phyloP scores from a whole-genome alignment of 2,113 vertebrate genomes.

The Meleagris gallopavo region DNA sequence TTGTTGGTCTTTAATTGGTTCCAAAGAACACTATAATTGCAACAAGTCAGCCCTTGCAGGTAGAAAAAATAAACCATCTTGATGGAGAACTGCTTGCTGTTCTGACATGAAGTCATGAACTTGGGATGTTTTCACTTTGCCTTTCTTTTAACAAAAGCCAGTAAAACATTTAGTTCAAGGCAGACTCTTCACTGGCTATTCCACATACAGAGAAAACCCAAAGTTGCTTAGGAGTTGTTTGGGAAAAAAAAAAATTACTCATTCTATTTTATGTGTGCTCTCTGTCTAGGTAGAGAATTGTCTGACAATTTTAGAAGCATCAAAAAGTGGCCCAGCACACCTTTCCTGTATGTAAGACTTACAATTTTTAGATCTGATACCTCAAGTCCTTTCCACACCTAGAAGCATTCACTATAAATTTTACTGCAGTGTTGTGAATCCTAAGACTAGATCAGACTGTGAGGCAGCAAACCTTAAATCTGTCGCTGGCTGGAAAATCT shows the following conservation, averaged over 20 bases:
- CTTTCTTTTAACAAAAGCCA: background rate
- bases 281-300: background rate
- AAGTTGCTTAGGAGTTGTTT: background rate
- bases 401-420: conserved; percentile 21
- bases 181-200: background rate
- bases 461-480: conserved; percentile 44
- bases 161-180: background rate
- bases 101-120: background rate
- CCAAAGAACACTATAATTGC: background rate
- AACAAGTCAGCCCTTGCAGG: background rate
- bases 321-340: background rate
- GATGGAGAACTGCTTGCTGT: background rate
- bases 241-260: background rate
- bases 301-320: background rate
- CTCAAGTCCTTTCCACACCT: background rate
- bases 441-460: background rate
- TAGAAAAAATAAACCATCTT: background rate
- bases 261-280: background rate
- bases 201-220: background rate
- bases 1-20: background rate
- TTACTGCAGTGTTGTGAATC: background rate
- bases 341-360: background rate
- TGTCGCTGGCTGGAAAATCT: background rate
- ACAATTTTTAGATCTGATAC: background rate
- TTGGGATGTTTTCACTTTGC: background rate